Percentiles rank a stretch among this genome's conserved stretches.
Evolutionary conservation across 35 echinoderm and acorn worm species (phyloP).

Genomic region (Ptychodera flava): DNA sequence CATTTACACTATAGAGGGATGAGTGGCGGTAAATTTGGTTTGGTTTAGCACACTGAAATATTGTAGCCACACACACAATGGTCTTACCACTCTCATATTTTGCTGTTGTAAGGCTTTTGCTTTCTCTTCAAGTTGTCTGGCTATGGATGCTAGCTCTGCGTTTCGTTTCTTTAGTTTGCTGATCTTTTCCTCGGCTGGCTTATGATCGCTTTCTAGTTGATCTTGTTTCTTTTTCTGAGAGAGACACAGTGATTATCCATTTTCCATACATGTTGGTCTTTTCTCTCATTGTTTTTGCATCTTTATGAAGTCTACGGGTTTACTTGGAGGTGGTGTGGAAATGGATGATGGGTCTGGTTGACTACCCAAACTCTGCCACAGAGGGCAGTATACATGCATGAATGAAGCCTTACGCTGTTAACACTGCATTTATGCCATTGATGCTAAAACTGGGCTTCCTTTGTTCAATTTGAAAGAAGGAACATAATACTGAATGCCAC

Average conservation of each 20-base stretch:
- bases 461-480: too few relatives aligned
- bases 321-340: background rate
- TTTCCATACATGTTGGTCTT: background rate
- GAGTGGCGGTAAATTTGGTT: too few relatives aligned
- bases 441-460: too few relatives aligned
- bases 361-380: background rate
- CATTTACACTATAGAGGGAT: too few relatives aligned
- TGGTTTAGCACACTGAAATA: too few relatives aligned
- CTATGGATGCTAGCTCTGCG: constrained; percentile 45
- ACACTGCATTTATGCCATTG: too few relatives aligned
- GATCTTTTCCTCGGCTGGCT: constrained; percentile 10
- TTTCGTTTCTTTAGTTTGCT: constrained; percentile 36
- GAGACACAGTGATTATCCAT: background rate
- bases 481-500: too few relatives aligned
- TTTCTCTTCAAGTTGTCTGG: constrained; percentile 46
- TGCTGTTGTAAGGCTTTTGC: constrained; percentile 35
- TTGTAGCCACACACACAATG: background rate
- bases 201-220: background rate
- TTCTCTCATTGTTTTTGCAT: too few relatives aligned
- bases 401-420: too few relatives aligned
- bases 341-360: background rate
- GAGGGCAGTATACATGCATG: background rate
- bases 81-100: constrained; percentile 3
- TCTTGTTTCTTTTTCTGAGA: constrained; percentile 19
- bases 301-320: too few relatives aligned